These are phyloP conservation scores for Forbesichthys papilliferus DNA, from an alignment of 2,113 vertebrate species.

Conservation along the genomic window DNA sequence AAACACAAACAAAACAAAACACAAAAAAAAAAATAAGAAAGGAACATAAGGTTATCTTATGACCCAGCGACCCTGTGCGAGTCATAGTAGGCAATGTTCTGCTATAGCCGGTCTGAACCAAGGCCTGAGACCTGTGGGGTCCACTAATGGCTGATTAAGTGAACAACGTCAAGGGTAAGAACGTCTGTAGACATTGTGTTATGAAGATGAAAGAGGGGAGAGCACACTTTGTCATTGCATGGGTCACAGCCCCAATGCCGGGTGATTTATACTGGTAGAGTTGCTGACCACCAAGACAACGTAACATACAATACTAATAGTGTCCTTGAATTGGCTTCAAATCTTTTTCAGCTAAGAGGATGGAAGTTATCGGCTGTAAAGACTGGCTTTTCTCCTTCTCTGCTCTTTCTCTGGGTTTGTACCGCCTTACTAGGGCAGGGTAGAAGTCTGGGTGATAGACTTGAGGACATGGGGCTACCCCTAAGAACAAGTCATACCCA, in stretches of 20 bases:
- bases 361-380: too few species aligned
- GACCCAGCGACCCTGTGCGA: constrained; percentile 52
- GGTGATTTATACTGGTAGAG: constrained; percentile 41
- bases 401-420: background rate
- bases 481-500: too few species aligned
- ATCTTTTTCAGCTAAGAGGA: too few species aligned
- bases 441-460: too few species aligned
- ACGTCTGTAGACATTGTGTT: constrained; percentile 66
- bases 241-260: constrained; percentile 59
- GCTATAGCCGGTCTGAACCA: constrained; percentile 21
- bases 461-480: too few species aligned
- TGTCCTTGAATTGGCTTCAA: background rate
- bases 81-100: constrained; percentile 51
- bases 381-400: background rate
- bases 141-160: constrained; percentile 70
- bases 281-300: constrained; percentile 20
- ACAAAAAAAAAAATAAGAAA: constrained; percentile 41
- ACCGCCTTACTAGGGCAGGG: too few species aligned
- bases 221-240: constrained; percentile 60
- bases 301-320: background rate
- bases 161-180: constrained; percentile 64
- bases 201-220: constrained; percentile 39
- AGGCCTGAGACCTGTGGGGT: constrained; percentile 52
- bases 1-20: constrained; percentile 1
- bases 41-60: constrained; percentile 68